Conservation (phyloP, 2,888 invertebrate genomes). For the Xestia ashworthii region DNA sequence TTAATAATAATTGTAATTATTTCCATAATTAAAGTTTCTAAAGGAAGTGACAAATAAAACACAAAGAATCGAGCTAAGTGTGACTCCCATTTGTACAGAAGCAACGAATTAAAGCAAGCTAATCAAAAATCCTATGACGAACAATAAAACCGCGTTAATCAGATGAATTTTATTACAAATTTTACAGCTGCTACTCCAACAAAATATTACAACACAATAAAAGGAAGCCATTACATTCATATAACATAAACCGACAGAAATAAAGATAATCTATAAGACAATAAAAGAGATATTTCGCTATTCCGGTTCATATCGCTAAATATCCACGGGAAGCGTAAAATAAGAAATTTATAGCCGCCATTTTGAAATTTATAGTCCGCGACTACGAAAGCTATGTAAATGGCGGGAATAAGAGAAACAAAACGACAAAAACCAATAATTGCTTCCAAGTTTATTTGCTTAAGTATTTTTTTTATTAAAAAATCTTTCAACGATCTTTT, state of each 20-base stretch:
- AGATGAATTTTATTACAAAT: constrained; percentile 30
- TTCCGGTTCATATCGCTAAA: constrained; percentile 69
- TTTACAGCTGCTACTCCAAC: constrained; percentile 24
- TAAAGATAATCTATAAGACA: constrained; percentile 65
- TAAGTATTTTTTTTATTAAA: constrained; percentile 65
- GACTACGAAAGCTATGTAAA: constrained; percentile 66
- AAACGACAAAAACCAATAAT: constrained; percentile 69
- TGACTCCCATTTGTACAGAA: not conserved
- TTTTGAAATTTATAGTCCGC: constrained; percentile 70
- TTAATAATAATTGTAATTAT: too few relatives aligned
- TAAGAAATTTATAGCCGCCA: constrained; percentile 71
- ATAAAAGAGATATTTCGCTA: constrained; percentile 64
- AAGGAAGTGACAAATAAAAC: too few relatives aligned
- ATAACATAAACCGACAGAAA: constrained; percentile 53
- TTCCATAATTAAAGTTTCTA: too few relatives aligned
- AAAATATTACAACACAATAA: constrained; percentile 54
- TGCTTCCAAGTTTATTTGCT: constrained; percentile 63
- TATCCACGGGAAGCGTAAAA: constrained; percentile 70
- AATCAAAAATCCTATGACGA: constrained; percentile 1
- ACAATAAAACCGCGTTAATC: constrained; percentile 30
- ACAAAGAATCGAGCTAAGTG: not conserved
- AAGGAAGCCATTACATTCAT: constrained; percentile 42
- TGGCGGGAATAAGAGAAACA: constrained; percentile 66
- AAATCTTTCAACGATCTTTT: constrained; percentile 47
- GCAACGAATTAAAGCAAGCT: constrained; percentile 5